phyloP scores from a whole-genome alignment of 2,797 vertebrate species.

The Choloepus didactylus region DNA sequence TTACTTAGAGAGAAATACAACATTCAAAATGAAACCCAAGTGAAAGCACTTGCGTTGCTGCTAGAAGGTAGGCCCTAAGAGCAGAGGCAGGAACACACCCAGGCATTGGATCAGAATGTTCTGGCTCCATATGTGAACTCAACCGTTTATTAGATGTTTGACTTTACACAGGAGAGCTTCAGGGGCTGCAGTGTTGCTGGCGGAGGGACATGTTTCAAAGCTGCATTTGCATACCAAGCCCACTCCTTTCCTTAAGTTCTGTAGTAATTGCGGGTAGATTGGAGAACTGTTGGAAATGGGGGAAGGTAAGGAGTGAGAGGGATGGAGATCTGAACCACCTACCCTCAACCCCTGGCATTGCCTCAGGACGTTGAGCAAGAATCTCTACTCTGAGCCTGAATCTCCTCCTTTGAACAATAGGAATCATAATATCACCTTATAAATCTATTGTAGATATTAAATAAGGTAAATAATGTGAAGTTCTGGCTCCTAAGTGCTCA shows the following conservation, averaged over 20 bases:
- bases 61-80: neutral
- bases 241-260: neutral
- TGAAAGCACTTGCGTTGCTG: neutral
- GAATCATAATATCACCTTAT: conserved; percentile 43
- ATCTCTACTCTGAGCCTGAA: neutral
- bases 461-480: neutral
- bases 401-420: neutral
- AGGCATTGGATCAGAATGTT: neutral
- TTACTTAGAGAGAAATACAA: conserved; percentile 59
- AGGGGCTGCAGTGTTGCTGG: neutral
- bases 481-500: neutral
- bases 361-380: neutral
- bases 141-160: neutral
- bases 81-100: neutral
- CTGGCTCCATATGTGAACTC: neutral
- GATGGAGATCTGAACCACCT: neutral
- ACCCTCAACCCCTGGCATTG: neutral
- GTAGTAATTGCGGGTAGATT: neutral
- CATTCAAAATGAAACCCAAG: conserved; percentile 59
- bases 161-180: neutral
- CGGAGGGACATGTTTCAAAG: neutral
- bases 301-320: neutral
- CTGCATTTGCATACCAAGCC: neutral
- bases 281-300: neutral
- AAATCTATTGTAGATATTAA: neutral